Conservation (phyloP, 2,888 invertebrate genomes). For the Machimus atricapillus region DNA sequence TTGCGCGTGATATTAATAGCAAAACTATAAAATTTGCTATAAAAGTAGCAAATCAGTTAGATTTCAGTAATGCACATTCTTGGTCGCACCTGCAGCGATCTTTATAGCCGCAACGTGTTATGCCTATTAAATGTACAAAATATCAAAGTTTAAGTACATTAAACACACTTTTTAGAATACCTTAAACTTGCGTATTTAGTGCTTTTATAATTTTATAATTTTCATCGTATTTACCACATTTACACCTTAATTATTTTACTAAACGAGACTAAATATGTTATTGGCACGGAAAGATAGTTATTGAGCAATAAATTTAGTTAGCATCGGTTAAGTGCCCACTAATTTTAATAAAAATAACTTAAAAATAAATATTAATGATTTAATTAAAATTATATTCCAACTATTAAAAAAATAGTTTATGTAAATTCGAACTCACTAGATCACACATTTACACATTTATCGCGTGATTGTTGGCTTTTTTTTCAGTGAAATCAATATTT, state of each 20-base stretch:
- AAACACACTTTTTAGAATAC: not conserved
- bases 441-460: not conserved
- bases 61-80: not conserved
- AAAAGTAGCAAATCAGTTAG: not conserved
- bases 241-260: too few species aligned
- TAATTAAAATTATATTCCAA: too few species aligned
- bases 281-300: too few species aligned
- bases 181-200: too few species aligned
- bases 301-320: too few species aligned
- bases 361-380: too few species aligned
- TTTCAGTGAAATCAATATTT: not conserved
- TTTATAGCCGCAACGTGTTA: not conserved
- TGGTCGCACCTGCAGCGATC: not conserved
- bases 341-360: too few species aligned
- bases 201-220: too few species aligned
- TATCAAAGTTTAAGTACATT: not conserved
- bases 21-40: not conserved
- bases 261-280: too few species aligned
- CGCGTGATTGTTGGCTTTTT: not conserved
- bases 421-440: not conserved
- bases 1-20: not conserved
- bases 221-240: too few species aligned
- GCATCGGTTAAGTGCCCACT: too few species aligned
- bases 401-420: too few species aligned
- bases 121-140: not conserved